Conservation (phyloP, 2,113 vertebrate species). For the Corythaeola cristata region DNA sequence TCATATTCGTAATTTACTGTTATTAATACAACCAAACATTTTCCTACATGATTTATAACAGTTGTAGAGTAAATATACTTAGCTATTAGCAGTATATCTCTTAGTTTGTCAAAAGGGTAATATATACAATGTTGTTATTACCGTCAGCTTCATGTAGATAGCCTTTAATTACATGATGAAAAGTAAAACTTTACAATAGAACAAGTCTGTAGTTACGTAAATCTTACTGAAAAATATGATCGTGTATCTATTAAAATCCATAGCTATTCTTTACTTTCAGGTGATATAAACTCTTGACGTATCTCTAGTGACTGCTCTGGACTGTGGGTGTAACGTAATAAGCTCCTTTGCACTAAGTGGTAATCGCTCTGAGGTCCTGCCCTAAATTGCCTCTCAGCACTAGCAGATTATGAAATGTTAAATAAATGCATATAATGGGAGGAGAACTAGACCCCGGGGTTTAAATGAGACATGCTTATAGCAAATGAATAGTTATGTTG, state of each 20-base stretch:
- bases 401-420: slow-evolving; percentile 47
- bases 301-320: background rate
- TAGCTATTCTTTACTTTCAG: background rate
- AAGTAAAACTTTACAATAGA: background rate
- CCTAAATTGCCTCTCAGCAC: slow-evolving; percentile 47
- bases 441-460: slow-evolving; percentile 27
- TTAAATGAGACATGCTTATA: slow-evolving; percentile 33
- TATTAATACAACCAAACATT: background rate
- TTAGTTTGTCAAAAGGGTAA: background rate
- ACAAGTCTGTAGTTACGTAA: background rate
- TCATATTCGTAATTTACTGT: background rate
- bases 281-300: background rate
- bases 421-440: slow-evolving; percentile 48
- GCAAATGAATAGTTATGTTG: slow-evolving; percentile 25
- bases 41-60: background rate
- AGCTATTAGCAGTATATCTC: background rate
- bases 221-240: background rate
- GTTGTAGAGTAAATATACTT: background rate
- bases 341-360: slow-evolving; percentile 52
- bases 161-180: background rate
- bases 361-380: slow-evolving; percentile 53
- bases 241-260: background rate
- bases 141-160: background rate
- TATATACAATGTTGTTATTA: background rate
- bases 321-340: slow-evolving; percentile 51